Base-by-base conservation (phyloP, 2,888 invertebrate species). In the Calephelis perditalis region DNA sequence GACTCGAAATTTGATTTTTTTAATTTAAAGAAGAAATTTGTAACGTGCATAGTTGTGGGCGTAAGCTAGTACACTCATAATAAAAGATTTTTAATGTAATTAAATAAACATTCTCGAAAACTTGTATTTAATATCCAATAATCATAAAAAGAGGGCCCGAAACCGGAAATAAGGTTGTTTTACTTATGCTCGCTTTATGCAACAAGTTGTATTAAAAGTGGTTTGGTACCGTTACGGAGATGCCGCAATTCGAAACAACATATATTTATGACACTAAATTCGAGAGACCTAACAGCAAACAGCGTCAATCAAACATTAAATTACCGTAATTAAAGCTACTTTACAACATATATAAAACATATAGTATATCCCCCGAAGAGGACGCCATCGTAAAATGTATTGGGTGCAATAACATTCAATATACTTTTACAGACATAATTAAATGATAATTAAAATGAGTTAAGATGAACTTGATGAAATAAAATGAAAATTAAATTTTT, bases 111-210 rank as follows among this genome's bases (percentile, higher is more conserved):
- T 40, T 40, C 40, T 8, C 6, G 7, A 40, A 40, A 40, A 40
- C 40, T 40, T 59, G 67, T 73, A 65, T 71, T 75, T 75, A 76
- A 74, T 76, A 73, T 74, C 71, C 73, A 76, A 76, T 74, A 74
- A 77, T 76, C 76, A 76, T 75, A 76, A 78, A 77, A 79, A 78
- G 75, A 77, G 74, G 71, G 73, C 66, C 70, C 71, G 72, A 66
- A 70, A 72, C 78, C 80, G 82, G 81, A 86, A 86, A 86, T 84
- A 79, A 79, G 73, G 76, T 78, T 76, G 74, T 79, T 78, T 77
- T 72, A 77, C 76, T 77, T 75, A 74, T 74, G 72, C 65, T 68
- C 59, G 62, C 62, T 68, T 80, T 80, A 80, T 75, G 77, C 76
- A 82, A 78, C 76, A 71, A 75, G 75, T 72, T 71, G 70, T 75